Evolutionary conservation across 2,797 vertebrate species (phyloP), one percentile per base, ranked within the genome.

Genomic region (Bothrops alternatus): DNA sequence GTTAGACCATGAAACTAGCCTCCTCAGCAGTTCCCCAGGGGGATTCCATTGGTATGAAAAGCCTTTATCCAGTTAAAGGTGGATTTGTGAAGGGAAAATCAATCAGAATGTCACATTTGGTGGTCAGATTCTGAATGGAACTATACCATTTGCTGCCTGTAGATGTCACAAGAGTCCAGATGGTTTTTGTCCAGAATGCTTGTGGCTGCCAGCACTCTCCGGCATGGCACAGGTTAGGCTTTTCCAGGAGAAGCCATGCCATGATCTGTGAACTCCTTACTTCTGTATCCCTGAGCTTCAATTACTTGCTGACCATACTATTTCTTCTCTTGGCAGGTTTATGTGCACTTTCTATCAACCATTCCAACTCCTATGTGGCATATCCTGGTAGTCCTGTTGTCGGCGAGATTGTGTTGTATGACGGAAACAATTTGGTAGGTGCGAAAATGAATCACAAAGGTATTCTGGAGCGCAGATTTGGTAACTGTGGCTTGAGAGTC

Each of bases 331-430:
- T 93, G 28, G 92, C 95, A 99, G 99, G 99, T 97, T 98, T 99
- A n/a, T 99, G 99, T 0, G 98, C 98, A 86, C 98, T 99, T 87
- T 99, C 99, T 1, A 98, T 99, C 96, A 99, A 99, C 97, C 99
- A 99, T 97, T 98, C 98, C 96, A 99, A 99, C 96, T 99, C 98
- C 37, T 99, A 98, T 97, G 96, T 99, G 97, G 99, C 98, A 18
- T 99, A 99, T 93, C 99, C 99, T 1, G 99, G 99, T 96, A 99
- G 98, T 6, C 96, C 97, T 92, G 98, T 98, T 85, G 98, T 98
- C 3, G 99, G 99, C 53, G 99, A 99, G 97, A 98, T 99, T 93
- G 97, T 97, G 0, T 97, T 99, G 94, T 99, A 99, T 8, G 98
- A 99, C 3, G 98, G 98, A 96, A 99, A 98, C 96, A 98, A 98